Evolutionary conservation across 2,888 invertebrate genomes (phyloP).

Genomic region (Nomada lathburiana): DNA sequence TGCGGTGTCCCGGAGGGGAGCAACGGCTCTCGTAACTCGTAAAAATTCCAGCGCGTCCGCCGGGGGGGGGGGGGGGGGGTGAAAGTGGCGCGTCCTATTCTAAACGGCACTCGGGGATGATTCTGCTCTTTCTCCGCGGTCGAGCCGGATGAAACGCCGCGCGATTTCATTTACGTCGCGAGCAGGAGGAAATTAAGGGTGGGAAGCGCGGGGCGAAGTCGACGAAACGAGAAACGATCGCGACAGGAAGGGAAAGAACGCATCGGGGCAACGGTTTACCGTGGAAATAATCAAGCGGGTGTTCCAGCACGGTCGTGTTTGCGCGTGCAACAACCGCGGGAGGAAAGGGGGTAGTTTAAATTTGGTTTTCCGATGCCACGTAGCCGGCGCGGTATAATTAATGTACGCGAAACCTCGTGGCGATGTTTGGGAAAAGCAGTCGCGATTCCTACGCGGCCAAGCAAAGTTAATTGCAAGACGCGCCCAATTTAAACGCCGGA

Average conservation of each 20-base stretch:
- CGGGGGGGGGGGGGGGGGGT: no score
- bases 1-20: not conserved
- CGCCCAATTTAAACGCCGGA: no score
- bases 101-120: constrained; percentile 34
- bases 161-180: constrained; percentile 67
- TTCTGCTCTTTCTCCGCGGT: not conserved
- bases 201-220: constrained; percentile 23
- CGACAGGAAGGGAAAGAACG: constrained; percentile 6
- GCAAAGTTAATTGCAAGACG: constrained; percentile 8
- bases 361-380: not conserved
- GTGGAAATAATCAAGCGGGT: not conserved
- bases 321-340: not conserved
- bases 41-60: constrained; percentile 49
- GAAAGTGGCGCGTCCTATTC: constrained; percentile 36
- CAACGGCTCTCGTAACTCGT: constrained; percentile 16
- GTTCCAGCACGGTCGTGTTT: not conserved
- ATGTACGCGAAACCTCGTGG: not conserved
- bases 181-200: constrained; percentile 59
- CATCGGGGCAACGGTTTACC: constrained; percentile 9
- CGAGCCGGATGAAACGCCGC: constrained; percentile 46
- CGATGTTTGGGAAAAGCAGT: not conserved
- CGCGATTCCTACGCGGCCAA: not conserved
- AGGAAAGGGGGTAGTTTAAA: not conserved
- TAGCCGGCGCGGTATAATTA: not conserved
- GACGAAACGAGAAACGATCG: constrained; percentile 18